phyloP scores from a whole-genome alignment of 2,113 vertebrate genomes.

The Ailuropoda melanoleuca region DNA sequence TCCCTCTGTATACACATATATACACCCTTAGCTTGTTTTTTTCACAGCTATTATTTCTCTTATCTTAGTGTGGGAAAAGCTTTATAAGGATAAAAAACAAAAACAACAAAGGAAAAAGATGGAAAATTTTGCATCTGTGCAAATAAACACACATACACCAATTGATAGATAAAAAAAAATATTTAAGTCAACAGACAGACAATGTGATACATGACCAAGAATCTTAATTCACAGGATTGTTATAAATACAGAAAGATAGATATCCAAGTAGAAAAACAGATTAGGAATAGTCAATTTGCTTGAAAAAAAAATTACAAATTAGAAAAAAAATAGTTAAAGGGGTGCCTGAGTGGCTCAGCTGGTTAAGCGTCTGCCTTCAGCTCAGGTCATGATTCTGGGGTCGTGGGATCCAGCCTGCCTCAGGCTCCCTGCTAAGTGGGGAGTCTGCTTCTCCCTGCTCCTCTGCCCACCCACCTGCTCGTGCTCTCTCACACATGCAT shows the following conservation, averaged over 20 bases:
- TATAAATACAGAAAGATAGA: slow-evolving; percentile 29
- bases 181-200: neutral
- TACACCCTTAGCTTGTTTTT: neutral
- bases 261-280: neutral
- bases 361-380: neutral
- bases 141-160: neutral
- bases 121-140: neutral
- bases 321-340: neutral
- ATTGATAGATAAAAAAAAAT: neutral
- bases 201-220: neutral
- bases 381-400: neutral
- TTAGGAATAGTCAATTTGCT: neutral
- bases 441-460: neutral
- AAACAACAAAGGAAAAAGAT: neutral
- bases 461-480: neutral
- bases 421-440: neutral
- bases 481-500: neutral
- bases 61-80: neutral
- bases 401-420: neutral
- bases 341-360: neutral
- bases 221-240: neutral
- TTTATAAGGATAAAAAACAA: slow-evolving; percentile 30
- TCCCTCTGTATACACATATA: neutral
- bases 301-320: neutral
- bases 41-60: slow-evolving; percentile 11